Percentiles rank a stretch among this genome's conserved stretches.
These are phyloP conservation scores for Phalacrocorax brasilianus DNA, from an alignment of 2,113 vertebrate species.

Conservation along the genomic window DNA sequence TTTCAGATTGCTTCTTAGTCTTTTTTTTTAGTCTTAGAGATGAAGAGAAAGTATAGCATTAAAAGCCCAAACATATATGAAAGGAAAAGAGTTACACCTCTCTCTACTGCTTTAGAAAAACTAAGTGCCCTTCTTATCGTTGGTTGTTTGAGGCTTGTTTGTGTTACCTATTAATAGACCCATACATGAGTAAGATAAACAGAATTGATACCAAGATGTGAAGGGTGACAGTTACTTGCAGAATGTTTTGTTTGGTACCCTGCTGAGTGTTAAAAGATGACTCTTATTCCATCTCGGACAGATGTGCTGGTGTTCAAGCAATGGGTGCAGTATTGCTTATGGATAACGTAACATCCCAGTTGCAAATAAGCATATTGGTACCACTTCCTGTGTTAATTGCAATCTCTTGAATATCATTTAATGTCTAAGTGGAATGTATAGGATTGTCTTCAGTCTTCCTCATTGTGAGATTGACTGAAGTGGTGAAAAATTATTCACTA, in stretches of 20 bases:
- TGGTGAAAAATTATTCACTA: neutral
- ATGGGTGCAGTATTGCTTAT: neutral
- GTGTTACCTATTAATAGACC: neutral
- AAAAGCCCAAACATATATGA: neutral
- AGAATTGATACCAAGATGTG: neutral
- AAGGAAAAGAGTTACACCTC: neutral
- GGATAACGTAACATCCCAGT: neutral
- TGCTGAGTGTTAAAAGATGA: neutral
- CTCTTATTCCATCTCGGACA: neutral
- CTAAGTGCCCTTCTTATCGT: neutral
- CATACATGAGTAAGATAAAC: neutral
- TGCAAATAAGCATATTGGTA: neutral
- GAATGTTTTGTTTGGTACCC: neutral
- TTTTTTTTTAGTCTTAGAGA: neutral
- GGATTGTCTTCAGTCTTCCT: neutral
- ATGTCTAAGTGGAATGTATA: neutral
- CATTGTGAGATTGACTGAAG: neutral
- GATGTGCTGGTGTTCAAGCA: neutral
- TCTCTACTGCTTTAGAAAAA: neutral
- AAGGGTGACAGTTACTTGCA: neutral
- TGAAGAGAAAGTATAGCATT: neutral
- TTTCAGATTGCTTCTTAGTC: neutral
- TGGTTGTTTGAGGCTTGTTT: neutral
- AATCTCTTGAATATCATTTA: neutral
- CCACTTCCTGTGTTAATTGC: neutral